Evolutionary conservation across 2,888 invertebrate genomes (phyloP).

Genomic region (Ceriagrion tenellum): DNA sequence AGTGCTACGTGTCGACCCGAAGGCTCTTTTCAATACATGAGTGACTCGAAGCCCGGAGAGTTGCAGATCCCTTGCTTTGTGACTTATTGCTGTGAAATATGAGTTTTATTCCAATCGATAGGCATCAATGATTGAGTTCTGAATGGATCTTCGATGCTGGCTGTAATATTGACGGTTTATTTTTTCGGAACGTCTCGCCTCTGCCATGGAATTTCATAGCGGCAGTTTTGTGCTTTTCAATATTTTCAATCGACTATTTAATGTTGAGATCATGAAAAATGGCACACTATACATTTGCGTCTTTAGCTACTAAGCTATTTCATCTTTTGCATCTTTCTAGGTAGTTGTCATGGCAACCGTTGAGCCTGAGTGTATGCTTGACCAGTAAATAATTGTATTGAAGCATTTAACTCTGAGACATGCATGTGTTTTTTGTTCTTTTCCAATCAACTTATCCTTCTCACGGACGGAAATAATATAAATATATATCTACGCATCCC

Average conservation of each 20-base stretch:
- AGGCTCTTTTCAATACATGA: slow-evolving; percentile 13
- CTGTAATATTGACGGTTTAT: background rate
- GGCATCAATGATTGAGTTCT: background rate
- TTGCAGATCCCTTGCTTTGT: slow-evolving; percentile 23
- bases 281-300: background rate
- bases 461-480: too few species aligned
- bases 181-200: background rate
- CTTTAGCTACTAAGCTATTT: too few species aligned
- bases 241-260: background rate
- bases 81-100: slow-evolving; percentile 24
- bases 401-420: too few species aligned
- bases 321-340: too few species aligned
- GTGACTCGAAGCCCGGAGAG: background rate
- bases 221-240: background rate
- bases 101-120: slow-evolving; percentile 6
- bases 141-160: background rate
- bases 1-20: background rate
- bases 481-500: too few species aligned
- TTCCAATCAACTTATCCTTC: too few species aligned
- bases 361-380: too few species aligned
- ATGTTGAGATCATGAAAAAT: background rate
- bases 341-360: too few species aligned
- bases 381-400: too few species aligned
- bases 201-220: background rate
- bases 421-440: too few species aligned